phyloP scores from a whole-genome alignment of 2,797 vertebrate species.

The Smutsia temminckii region DNA sequence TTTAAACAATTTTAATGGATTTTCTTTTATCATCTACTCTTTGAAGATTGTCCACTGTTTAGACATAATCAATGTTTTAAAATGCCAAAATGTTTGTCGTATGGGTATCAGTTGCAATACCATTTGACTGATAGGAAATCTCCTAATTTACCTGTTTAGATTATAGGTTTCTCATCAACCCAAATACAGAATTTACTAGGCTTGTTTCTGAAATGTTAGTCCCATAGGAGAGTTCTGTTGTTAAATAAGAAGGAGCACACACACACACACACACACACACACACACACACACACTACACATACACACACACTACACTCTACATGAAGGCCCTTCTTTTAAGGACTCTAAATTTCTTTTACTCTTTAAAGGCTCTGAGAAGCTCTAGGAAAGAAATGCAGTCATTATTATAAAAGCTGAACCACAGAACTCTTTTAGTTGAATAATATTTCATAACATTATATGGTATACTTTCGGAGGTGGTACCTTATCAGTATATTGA shows the following conservation, averaged over 20 bases:
- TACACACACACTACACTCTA: too few relatives aligned
- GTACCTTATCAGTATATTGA: background rate
- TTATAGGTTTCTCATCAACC: constrained; percentile 29
- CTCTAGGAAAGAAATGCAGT: background rate
- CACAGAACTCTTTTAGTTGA: background rate
- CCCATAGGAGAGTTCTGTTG: background rate
- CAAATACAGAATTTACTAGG: background rate
- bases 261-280: too few relatives aligned
- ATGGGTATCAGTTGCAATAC: background rate
- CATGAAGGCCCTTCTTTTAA: background rate
- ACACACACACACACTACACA: too few relatives aligned
- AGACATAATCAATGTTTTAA: background rate
- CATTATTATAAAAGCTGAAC: background rate
- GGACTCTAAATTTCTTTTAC: background rate
- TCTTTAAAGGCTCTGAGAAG: background rate
- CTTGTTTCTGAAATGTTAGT: background rate
- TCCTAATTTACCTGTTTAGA: background rate
- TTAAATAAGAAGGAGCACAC: background rate
- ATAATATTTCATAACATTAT: background rate
- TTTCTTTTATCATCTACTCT: background rate
- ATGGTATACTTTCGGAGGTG: background rate
- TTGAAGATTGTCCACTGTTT: background rate
- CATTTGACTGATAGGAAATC: background rate
- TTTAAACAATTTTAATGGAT: background rate
- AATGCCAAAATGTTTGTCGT: background rate